Conservation (phyloP, 2,797 vertebrate genomes). For the Megalops cyprinoides region DNA sequence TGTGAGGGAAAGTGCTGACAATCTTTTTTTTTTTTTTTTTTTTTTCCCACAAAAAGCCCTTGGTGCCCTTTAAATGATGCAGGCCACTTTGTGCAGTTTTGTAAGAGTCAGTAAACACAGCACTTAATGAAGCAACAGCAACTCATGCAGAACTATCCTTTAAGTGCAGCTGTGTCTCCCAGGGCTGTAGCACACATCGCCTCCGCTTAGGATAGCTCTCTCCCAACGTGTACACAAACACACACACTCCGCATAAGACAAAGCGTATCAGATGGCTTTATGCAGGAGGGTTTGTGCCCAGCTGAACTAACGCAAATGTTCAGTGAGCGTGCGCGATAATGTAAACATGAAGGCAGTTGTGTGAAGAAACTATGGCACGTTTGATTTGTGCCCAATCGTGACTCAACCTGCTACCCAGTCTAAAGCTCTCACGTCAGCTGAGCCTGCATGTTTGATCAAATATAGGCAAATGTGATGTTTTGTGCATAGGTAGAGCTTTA, state of each 20-base stretch:
- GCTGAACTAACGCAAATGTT: neutral
- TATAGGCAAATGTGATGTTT: too few relatives aligned
- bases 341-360: neutral
- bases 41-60: neutral
- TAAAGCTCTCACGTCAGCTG: neutral
- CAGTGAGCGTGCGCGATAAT: neutral
- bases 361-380: neutral
- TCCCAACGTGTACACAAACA: neutral
- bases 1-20: neutral
- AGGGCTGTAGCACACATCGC: neutral
- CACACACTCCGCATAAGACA: neutral
- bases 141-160: constrained; percentile 17
- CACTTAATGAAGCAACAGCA: neutral
- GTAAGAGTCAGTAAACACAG: constrained; percentile 15
- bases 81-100: neutral
- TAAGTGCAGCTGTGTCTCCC: constrained; percentile 27
- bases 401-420: constrained; percentile 1
- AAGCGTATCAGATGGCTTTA: constrained; percentile 3
- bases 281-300: neutral
- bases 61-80: neutral
- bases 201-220: neutral
- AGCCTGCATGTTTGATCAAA: too few relatives aligned
- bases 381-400: neutral
- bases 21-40: too few relatives aligned
- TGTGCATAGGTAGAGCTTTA: too few relatives aligned